These are phyloP conservation scores for Bufotes viridis DNA, from an alignment of 2,797 vertebrate genomes.

Conservation along the genomic window DNA sequence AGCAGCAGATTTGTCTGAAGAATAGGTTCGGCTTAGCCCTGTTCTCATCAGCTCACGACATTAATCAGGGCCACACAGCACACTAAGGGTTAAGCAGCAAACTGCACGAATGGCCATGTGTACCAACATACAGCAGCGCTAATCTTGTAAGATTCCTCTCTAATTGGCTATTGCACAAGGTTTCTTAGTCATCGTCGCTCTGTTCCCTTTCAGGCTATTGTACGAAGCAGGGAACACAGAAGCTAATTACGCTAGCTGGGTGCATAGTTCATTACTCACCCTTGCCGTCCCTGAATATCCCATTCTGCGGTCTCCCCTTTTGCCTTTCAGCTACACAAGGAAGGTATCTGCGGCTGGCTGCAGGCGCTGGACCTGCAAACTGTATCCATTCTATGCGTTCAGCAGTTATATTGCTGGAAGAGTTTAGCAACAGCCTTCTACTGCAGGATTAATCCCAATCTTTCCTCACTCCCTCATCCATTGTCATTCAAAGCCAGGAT, in stretches of 20 bases:
- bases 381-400: constrained; percentile 14
- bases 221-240: constrained; percentile 11
- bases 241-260: constrained; percentile 28
- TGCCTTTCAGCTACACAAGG: constrained; percentile 20
- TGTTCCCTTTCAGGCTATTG: not conserved
- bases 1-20: not conserved
- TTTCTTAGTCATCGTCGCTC: constrained; percentile 17
- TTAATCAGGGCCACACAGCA: not conserved
- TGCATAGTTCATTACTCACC: constrained; percentile 50
- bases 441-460: constrained; percentile 59
- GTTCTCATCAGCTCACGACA: not conserved
- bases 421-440: constrained; percentile 56
- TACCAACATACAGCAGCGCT: constrained; percentile 6
- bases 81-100: constrained; percentile 5
- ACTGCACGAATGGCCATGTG: constrained; percentile 18
- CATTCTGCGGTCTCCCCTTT: constrained; percentile 10
- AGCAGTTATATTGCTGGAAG: constrained; percentile 53
- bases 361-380: not conserved
- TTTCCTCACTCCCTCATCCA: constrained; percentile 53
- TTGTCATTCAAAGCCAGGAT: constrained; percentile 60
- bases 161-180: constrained; percentile 20
- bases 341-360: constrained; percentile 16
- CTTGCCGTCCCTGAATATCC: not conserved
- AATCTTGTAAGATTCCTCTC: constrained; percentile 25
- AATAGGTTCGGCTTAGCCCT: not conserved